phyloP scores from a whole-genome alignment of 1,140 invertebrate species.

The Drosophila nikananu region DNA sequence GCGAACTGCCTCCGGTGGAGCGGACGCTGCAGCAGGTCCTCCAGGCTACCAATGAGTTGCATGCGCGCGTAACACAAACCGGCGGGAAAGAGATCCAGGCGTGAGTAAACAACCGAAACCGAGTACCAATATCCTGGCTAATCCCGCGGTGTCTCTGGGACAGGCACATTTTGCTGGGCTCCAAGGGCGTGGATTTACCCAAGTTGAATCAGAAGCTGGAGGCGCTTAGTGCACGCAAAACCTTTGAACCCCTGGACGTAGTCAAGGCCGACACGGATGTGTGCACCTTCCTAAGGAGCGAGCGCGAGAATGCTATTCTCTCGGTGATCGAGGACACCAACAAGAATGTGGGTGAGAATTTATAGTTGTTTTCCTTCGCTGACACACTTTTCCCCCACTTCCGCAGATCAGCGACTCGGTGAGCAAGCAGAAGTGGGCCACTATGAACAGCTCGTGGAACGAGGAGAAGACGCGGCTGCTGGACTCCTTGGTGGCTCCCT shows the following conservation, averaged over 20 bases:
- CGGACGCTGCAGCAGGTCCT: slow-evolving; percentile 95
- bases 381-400: neutral
- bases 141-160: neutral
- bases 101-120: slow-evolving; percentile 87
- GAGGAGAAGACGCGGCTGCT: slow-evolving; percentile 95
- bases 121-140: neutral
- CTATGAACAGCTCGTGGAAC: slow-evolving; percentile 94
- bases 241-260: slow-evolving; percentile 95
- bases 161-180: slow-evolving; percentile 95
- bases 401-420: slow-evolving; percentile 89
- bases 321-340: slow-evolving; percentile 96
- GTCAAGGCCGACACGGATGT: slow-evolving; percentile 94
- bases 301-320: slow-evolving; percentile 96
- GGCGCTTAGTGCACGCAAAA: slow-evolving; percentile 92
- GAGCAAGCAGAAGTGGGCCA: slow-evolving; percentile 92
- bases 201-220: slow-evolving; percentile 96
- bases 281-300: slow-evolving; percentile 94
- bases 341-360: slow-evolving; percentile 89
- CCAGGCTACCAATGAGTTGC: slow-evolving; percentile 95
- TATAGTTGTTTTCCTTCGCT: neutral
- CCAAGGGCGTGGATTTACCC: slow-evolving; percentile 96
- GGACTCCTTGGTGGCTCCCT: slow-evolving; percentile 94
- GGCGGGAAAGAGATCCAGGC: slow-evolving; percentile 96
- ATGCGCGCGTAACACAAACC: slow-evolving; percentile 93
- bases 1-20: slow-evolving; percentile 94